A percentile compares a stretch with the other conserved stretches of the same genome.
phyloP scores from a whole-genome alignment of 2,888 invertebrate genomes.

The Tetranychus truncatus region DNA sequence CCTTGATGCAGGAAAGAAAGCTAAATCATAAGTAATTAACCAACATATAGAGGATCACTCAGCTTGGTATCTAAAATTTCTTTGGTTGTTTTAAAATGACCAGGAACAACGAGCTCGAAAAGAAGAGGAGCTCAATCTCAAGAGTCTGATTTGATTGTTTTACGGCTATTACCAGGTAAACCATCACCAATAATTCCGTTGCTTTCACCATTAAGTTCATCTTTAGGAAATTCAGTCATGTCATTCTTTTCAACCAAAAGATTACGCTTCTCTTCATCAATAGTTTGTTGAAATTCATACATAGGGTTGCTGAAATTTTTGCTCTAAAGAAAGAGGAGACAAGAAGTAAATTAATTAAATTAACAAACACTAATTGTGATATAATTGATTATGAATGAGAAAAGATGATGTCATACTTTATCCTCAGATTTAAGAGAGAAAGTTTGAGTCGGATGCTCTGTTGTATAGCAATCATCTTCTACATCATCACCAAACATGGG shows the following conservation, averaged over 20 bases:
- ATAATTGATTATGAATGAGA: conserved; percentile 27
- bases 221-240: not conserved
- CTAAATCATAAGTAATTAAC: not conserved
- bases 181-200: not conserved
- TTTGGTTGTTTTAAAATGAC: not conserved
- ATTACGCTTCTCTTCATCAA: conserved; percentile 17
- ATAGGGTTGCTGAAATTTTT: conserved; percentile 70
- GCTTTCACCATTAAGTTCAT: not conserved
- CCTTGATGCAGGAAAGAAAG: not conserved
- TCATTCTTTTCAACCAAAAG: conserved; percentile 14
- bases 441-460: not conserved
- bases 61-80: not conserved
- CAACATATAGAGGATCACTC: not conserved
- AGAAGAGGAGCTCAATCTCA: not conserved
- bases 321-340: conserved; percentile 33
- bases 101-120: too few species aligned
- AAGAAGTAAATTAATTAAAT: not conserved
- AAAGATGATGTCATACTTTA: conserved; percentile 5
- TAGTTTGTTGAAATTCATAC: conserved; percentile 41
- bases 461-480: conserved; percentile 32
- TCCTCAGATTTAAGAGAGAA: conserved; percentile 11
- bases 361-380: conserved; percentile 19
- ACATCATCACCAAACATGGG: conserved; percentile 61
- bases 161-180: not conserved
- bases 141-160: not conserved